Evolutionary conservation across 2,888 invertebrate species (phyloP).

Genomic region (Dexiosoma caninum): DNA sequence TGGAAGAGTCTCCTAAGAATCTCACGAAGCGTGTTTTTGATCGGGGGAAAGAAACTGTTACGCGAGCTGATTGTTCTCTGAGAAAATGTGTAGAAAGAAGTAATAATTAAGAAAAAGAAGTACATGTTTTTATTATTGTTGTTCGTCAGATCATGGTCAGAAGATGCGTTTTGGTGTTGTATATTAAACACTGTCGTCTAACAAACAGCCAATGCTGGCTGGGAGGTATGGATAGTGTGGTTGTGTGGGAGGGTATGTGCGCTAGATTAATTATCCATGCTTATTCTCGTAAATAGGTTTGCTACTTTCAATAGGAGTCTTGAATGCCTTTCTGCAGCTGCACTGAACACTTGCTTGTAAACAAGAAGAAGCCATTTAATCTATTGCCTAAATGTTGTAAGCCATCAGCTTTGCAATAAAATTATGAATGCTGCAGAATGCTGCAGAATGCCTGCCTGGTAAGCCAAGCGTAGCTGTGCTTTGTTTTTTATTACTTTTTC

Average conservation of each 20-base stretch:
- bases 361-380: constrained; percentile 23
- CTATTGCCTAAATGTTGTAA: neutral
- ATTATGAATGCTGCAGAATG: neutral
- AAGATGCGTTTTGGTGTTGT: too few relatives aligned
- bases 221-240: neutral
- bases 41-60: too few relatives aligned
- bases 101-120: too few relatives aligned
- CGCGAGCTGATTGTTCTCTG: too few relatives aligned
- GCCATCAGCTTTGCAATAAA: neutral
- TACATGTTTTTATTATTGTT: too few relatives aligned
- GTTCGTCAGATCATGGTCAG: too few relatives aligned
- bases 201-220: too few relatives aligned
- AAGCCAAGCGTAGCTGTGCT: neutral
- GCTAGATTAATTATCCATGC: neutral
- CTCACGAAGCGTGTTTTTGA: too few relatives aligned
- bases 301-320: constrained; percentile 29
- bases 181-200: too few relatives aligned
- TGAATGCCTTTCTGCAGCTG: neutral
- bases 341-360: neutral
- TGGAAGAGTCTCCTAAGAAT: too few relatives aligned
- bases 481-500: neutral
- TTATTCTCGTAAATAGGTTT: neutral
- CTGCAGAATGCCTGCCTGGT: neutral
- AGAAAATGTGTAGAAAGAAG: too few relatives aligned
- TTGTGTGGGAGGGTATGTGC: neutral